A percentile compares a stretch with the other conserved stretches of the same genome.
Evolutionary conservation across 2,113 vertebrate genomes (phyloP).

Genomic region (Cyprinodon tularosa): DNA sequence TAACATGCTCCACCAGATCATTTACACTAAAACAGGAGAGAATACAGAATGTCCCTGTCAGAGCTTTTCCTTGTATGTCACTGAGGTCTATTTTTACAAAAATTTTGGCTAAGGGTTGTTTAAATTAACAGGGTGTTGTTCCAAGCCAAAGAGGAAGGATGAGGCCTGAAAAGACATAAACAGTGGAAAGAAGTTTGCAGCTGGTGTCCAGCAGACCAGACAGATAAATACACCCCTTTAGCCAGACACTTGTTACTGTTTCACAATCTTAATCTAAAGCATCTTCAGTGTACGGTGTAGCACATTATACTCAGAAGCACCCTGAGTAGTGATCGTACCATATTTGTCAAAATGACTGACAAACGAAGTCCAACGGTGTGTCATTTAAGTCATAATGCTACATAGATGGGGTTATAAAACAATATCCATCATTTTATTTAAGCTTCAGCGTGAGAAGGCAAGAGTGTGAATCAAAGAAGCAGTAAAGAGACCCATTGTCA

Average conservation of each 20-base stretch:
- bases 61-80: neutral
- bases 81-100: neutral
- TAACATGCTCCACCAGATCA: neutral
- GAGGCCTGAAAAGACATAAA: conserved; percentile 48
- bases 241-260: neutral
- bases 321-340: neutral
- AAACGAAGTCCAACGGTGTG: neutral
- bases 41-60: conserved; percentile 14
- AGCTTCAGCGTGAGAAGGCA: too few relatives aligned
- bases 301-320: conserved; percentile 7
- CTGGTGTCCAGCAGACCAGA: conserved; percentile 16
- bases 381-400: neutral
- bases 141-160: conserved; percentile 21
- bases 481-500: too few relatives aligned
- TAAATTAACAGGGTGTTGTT: conserved; percentile 26
- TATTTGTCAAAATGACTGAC: neutral
- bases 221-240: conserved; percentile 7
- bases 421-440: too few relatives aligned
- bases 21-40: conserved; percentile 32
- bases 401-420: neutral
- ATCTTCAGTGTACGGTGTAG: neutral
- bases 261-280: conserved; percentile 40
- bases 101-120: conserved; percentile 41
- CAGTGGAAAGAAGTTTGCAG: conserved; percentile 35
- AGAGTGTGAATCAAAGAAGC: neutral